Base-by-base conservation (phyloP, 2,797 vertebrate genomes). In the Sebastes cheni region DNA sequence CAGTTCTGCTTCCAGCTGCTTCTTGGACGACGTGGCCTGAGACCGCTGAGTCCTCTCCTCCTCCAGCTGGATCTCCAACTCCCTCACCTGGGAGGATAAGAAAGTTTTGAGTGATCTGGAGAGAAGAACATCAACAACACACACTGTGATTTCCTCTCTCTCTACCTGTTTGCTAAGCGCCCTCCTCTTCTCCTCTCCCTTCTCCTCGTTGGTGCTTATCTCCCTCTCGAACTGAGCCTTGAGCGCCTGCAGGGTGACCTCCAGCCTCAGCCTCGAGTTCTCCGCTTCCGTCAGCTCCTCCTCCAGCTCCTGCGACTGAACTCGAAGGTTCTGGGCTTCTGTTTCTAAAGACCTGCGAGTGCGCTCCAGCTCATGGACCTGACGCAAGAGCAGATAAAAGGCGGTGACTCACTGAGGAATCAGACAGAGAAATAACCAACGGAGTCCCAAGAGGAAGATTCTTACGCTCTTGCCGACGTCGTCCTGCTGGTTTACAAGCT, bases 351-450 rank as follows among this genome's bases (percentile, higher is more conserved):
- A 90, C 61, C 96, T 92, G 16, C 96, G 93, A 54, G 94, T 94
- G 27, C 97, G 92, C 83, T 98, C 97, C 86, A 98, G 91, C 88
- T 98, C 97, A 2, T 98, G 97, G n/a, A 98, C 97, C 97, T 98
- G 84, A 67, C 1, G 16, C 18, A 36, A 52, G 58, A 74, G 25
- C 22, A 76, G 55, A 79, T 1, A 39, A 12, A 23, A 66, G 8
- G 20, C 5, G 1, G 2, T 52, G 64, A 84, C 27, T 82, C 74
- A 71, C 58, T 14, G 71, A 64, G 1, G 18, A 75, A 13, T n/a
- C 8, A 81, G 25, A 86, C 25, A 32, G 23, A 84, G 18, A 69
- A 58, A 69, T 1, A 25, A 69, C 9, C 46, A 59, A 11, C 52
- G 27, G n/a, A 22, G n/a, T 27, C 30, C n/a, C 0, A 20, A 5